Conservation (phyloP, 2,888 invertebrate species). For the Altica lythri region DNA sequence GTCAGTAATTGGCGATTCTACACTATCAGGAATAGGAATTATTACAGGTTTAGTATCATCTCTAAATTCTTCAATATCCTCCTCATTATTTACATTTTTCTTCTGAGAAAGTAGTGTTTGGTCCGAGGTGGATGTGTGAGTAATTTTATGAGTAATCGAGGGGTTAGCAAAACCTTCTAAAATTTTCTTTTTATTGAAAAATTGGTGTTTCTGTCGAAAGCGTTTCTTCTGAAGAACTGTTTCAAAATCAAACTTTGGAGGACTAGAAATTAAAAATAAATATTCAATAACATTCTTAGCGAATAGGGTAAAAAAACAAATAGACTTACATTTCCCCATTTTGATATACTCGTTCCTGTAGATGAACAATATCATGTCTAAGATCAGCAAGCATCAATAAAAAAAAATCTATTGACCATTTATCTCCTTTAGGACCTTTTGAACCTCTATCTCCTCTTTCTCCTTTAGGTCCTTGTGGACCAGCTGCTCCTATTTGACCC, state of each 20-base stretch:
- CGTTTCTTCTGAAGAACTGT: slow-evolving; percentile 63
- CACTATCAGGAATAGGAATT: too few relatives aligned
- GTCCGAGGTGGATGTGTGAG: slow-evolving; percentile 8
- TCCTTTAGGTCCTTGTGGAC: slow-evolving; percentile 67
- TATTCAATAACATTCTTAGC: not conserved
- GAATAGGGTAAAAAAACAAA: not conserved
- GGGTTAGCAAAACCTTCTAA: slow-evolving; percentile 47
- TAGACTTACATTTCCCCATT: slow-evolving; percentile 62
- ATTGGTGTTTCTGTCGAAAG: slow-evolving; percentile 57
- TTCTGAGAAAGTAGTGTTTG: slow-evolving; percentile 11
- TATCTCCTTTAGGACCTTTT: slow-evolving; percentile 65
- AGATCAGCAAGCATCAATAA: slow-evolving; percentile 68
- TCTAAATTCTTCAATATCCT: slow-evolving; percentile 41
- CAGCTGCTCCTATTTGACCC: slow-evolving; percentile 68
- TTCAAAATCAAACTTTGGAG: slow-evolving; percentile 65
- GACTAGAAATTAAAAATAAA: slow-evolving; percentile 53
- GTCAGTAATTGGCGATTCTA: not conserved
- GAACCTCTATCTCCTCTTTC: slow-evolving; percentile 63
- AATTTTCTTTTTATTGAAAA: slow-evolving; percentile 48
- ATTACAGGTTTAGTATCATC: slow-evolving; percentile 37
- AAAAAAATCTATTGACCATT: slow-evolving; percentile 67
- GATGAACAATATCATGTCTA: slow-evolving; percentile 65
- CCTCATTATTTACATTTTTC: slow-evolving; percentile 3
- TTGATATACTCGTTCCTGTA: slow-evolving; percentile 64
- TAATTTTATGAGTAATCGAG: slow-evolving; percentile 28